A percentile compares a stretch with the other conserved stretches of the same genome.
Conservation (phyloP, 2,888 invertebrate genomes). For the Harpagoxenus sublaevis region DNA sequence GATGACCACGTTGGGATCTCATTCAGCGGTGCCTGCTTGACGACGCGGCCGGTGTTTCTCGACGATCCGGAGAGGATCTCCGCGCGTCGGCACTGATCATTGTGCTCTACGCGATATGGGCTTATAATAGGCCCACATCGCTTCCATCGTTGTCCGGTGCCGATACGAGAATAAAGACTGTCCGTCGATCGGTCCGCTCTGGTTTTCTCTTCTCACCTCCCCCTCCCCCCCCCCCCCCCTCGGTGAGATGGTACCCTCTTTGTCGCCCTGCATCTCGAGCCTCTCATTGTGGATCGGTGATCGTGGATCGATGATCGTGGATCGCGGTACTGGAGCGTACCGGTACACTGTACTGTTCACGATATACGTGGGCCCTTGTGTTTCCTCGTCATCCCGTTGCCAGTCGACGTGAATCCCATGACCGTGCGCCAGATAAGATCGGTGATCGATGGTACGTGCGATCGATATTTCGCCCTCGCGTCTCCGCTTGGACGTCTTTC, state of each 20-base stretch:
- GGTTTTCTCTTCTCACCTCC: constrained; percentile 30
- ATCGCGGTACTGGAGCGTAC: constrained; percentile 29
- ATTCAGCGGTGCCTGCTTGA: constrained; percentile 59
- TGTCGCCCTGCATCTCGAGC: constrained; percentile 29
- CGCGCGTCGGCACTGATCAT: constrained; percentile 69
- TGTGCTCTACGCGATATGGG: constrained; percentile 68
- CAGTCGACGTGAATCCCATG: constrained; percentile 31
- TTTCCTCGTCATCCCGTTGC: constrained; percentile 63
- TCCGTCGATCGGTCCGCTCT: constrained; percentile 50
- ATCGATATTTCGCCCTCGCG: constrained; percentile 65
- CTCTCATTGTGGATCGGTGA: constrained; percentile 48
- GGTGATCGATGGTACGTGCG: constrained; percentile 73
- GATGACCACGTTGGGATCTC: constrained; percentile 45
- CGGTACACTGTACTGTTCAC: constrained; percentile 26
- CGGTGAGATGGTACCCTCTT: not conserved
- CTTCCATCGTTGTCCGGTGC: constrained; percentile 71
- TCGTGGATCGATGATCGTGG: not conserved
- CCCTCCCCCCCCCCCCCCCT: constrained; percentile 15
- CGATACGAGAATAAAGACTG: constrained; percentile 76
- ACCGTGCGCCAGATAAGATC: constrained; percentile 67
- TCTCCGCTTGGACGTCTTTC: constrained; percentile 7
- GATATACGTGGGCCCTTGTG: not conserved
- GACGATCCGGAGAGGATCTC: constrained; percentile 42
- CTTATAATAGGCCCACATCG: constrained; percentile 75
- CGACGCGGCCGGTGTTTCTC: constrained; percentile 12